Evolutionary conservation across 2,113 vertebrate species (phyloP).

Genomic region (Syngnathus typhle): DNA sequence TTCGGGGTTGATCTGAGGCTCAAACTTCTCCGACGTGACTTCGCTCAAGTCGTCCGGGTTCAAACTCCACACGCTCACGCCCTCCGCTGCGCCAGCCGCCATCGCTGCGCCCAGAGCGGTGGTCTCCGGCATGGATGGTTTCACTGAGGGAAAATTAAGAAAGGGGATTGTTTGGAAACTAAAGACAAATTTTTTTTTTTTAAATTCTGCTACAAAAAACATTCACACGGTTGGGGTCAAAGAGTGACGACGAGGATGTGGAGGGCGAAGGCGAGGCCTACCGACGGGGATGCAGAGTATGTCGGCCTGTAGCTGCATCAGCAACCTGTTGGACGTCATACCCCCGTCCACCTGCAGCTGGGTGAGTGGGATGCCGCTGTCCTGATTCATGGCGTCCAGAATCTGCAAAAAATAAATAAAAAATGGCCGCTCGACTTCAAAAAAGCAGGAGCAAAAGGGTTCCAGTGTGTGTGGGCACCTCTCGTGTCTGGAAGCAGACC

Average conservation of each 20-base stretch:
- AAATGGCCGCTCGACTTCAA: neutral
- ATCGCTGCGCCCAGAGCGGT: slow-evolving; percentile 90
- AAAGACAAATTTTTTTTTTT: no score
- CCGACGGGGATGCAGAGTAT: slow-evolving; percentile 92
- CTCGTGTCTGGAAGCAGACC: slow-evolving; percentile 90
- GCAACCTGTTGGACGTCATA: slow-evolving; percentile 87
- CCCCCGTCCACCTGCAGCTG: slow-evolving; percentile 90
- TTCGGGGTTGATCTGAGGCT: slow-evolving; percentile 89
- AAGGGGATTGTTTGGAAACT: neutral
- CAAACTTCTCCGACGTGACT: slow-evolving; percentile 85
- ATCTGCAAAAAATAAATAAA: slow-evolving; percentile 74
- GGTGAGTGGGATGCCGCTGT: slow-evolving; percentile 85
- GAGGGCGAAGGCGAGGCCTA: slow-evolving; percentile 51
- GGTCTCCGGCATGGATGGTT: slow-evolving; percentile 93
- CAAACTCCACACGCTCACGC: slow-evolving; percentile 88
- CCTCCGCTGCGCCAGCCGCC: slow-evolving; percentile 89
- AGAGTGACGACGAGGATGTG: neutral
- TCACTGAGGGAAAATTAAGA: slow-evolving; percentile 66
- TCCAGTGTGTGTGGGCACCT: slow-evolving; percentile 64
- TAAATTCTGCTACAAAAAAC: neutral
- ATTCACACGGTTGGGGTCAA: neutral
- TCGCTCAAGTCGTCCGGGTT: slow-evolving; percentile 79
- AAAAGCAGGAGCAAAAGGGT: no score
- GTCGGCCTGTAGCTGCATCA: slow-evolving; percentile 93
- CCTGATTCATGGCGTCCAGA: slow-evolving; percentile 90